Conservation (phyloP, 35 echinoderm and acorn worm genomes). For the Apostichopus californicus region DNA sequence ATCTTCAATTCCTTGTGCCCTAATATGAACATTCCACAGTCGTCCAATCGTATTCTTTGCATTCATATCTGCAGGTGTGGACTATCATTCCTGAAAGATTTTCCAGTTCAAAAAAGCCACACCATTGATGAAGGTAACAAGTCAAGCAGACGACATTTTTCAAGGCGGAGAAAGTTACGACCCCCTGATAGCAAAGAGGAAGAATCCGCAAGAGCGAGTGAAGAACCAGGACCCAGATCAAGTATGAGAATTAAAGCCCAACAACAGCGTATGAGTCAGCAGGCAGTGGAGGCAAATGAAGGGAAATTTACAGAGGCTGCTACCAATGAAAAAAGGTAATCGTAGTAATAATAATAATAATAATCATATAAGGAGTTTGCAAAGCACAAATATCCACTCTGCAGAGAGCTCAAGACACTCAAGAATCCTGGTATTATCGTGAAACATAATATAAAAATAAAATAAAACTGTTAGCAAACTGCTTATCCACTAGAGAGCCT, state of each 20-base stretch:
- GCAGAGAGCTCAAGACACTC: no score
- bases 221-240: not conserved
- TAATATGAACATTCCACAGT: no score
- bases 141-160: not conserved
- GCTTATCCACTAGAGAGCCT: no score
- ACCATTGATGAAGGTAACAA: not conserved
- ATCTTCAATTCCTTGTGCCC: no score
- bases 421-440: no score
- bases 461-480: no score
- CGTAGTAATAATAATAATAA: no score
- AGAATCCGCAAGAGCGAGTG: not conserved
- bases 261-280: not conserved
- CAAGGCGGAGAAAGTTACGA: not conserved
- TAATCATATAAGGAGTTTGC: no score
- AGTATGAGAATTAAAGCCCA: not conserved
- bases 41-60: no score
- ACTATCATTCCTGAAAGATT: not conserved
- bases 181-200: not conserved
- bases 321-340: not conserved
- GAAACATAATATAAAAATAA: no score
- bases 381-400: no score
- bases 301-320: not conserved
- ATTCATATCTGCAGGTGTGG: constrained; percentile 8
- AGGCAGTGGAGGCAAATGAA: not conserved
- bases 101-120: not conserved